Evolutionary conservation across 2,888 invertebrate genomes (phyloP).

Genomic region (Aromia moschata): DNA sequence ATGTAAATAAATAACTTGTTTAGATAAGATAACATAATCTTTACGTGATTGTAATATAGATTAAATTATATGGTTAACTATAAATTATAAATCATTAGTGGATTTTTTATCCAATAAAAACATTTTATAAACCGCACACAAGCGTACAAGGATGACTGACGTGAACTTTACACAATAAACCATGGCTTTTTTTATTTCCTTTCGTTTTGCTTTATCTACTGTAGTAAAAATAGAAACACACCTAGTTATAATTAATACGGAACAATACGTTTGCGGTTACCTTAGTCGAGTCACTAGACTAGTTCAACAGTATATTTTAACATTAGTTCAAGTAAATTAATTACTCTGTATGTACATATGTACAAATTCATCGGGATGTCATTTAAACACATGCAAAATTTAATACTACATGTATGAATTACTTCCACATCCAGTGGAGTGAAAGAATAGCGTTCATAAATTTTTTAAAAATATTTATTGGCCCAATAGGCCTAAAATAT

Average conservation of each 20-base stretch:
- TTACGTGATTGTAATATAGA: constrained; percentile 31
- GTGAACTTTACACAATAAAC: constrained; percentile 9
- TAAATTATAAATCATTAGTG: constrained; percentile 21
- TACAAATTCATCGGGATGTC: no score
- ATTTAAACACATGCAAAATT: no score
- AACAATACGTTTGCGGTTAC: not conserved
- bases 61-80: constrained; percentile 30
- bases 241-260: not conserved
- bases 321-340: no score
- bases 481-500: no score
- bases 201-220: constrained; percentile 10
- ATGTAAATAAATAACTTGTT: constrained; percentile 45
- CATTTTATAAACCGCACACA: constrained; percentile 13
- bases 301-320: no score
- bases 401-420: no score
- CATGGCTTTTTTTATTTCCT: constrained; percentile 3
- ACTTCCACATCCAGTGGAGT: no score
- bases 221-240: constrained; percentile 10
- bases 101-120: constrained; percentile 14
- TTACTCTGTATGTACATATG: no score
- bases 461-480: no score
- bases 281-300: no score
- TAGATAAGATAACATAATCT: constrained; percentile 48
- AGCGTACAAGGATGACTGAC: constrained; percentile 28
- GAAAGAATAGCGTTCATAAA: no score